Evolutionary conservation across 2,888 invertebrate species (phyloP), one percentile per base, ranked within the genome.

Genomic region (Ellobium chinense): DNA sequence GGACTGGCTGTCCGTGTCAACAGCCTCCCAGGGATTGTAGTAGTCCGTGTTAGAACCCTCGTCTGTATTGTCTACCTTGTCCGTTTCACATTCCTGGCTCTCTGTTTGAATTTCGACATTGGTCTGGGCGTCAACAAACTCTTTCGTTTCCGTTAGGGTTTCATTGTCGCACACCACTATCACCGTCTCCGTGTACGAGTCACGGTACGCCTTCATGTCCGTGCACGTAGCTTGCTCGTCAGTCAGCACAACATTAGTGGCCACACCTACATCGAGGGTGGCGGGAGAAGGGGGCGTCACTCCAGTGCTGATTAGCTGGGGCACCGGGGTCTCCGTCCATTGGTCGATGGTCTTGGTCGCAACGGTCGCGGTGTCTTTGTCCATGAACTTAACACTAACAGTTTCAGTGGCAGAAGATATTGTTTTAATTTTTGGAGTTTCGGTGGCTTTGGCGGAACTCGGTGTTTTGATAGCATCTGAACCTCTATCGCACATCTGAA

Each of bases 191-290:
- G 89, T 87, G 14, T 85, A 84, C 12, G 81, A 83, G 56, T 90
- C 88, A 36, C 88, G 85, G 18, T 78, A 77, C 18, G 86, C 86
- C 31, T 85, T 82, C 29, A 86, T 83, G 34, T 88, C 87, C 29
- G 91, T 91, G 82, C 87, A 84, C 9, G 89, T 90, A n/a, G 86
- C 87, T 70, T 90, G 89, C 69, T 90, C 89, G 86, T 89, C 88
- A 9, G 84, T 78, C 1, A 85, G 79, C n/a, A 89, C 83, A 0
- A 86, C 83, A 63, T 84, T 86, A 3, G 91, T 91, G 36, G 85
- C 85, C 14, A 88, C 85, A 18, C 86, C 85, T 1, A 86, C 86
- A n/a, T 90, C 89, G 29, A 88, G 74, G 14, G 88, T 89, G 14
- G 88, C 87, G 1, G 89, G 88, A 46, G 88, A 70, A 7, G 86